phyloP scores from a whole-genome alignment of 1,140 invertebrate genomes.

The Archegozetes longisetosus region DNA sequence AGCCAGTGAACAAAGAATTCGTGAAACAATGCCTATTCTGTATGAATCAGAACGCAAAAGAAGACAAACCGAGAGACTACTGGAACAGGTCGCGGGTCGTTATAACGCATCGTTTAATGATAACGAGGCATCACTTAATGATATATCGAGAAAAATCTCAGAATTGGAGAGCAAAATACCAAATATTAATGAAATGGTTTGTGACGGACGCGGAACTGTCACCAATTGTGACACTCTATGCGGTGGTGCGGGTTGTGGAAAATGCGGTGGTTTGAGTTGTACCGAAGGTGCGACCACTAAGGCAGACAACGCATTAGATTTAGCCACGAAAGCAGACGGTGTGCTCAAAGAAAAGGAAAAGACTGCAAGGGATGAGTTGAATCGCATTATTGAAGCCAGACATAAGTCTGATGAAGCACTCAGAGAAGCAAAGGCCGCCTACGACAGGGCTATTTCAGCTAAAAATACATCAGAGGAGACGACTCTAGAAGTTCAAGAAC shows the following conservation, averaged over 20 bases:
- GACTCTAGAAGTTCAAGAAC: conserved; percentile 34
- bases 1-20: conserved; percentile 38
- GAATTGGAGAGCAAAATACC: conserved; percentile 54
- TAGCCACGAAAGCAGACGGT: conserved; percentile 62
- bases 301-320: conserved; percentile 62
- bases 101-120: conserved; percentile 50
- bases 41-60: conserved; percentile 60
- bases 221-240: conserved; percentile 74
- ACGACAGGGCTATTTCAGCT: conserved; percentile 36
- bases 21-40: conserved; percentile 33
- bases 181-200: conserved; percentile 65
- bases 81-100: conserved; percentile 47
- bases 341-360: conserved; percentile 62
- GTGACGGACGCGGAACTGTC: conserved; percentile 51
- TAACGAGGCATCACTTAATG: conserved; percentile 41
- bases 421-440: conserved; percentile 40
- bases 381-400: conserved; percentile 40
- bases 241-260: conserved; percentile 76
- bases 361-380: conserved; percentile 41
- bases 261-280: conserved; percentile 76
- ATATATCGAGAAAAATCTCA: conserved; percentile 45
- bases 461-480: conserved; percentile 40
- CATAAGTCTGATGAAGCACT: conserved; percentile 38
- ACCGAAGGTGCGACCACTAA: conserved; percentile 70
- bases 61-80: conserved; percentile 57